Conservation (phyloP, 2,888 invertebrate species). For the Heteropelma amictum region DNA sequence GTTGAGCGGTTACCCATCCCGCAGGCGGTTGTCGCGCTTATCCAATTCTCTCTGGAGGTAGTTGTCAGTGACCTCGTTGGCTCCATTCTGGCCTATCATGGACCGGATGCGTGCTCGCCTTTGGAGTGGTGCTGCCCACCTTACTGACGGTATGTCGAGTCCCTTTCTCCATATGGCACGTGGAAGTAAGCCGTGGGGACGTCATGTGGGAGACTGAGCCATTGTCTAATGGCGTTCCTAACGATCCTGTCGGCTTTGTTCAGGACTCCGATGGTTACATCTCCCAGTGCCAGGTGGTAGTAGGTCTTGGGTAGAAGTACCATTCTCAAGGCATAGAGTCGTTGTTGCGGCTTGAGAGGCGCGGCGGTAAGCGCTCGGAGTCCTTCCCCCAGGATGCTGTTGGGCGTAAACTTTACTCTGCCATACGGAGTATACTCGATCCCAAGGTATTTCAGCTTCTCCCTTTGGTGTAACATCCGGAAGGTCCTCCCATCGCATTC, state of each 20-base stretch:
- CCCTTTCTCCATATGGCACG: background rate
- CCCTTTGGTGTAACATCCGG: conserved; percentile 20
- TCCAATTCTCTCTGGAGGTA: background rate
- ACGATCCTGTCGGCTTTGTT: background rate
- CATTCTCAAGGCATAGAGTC: background rate
- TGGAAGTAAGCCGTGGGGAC: background rate
- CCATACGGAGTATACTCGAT: conserved; percentile 48
- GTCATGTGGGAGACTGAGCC: background rate
- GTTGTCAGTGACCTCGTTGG: background rate
- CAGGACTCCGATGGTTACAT: background rate
- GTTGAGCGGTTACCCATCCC: background rate
- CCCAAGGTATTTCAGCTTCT: conserved; percentile 49
- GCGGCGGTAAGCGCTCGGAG: background rate
- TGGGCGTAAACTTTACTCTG: background rate
- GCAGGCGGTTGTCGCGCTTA: background rate
- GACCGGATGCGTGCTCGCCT: background rate
- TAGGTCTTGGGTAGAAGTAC: background rate
- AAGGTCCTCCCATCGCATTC: background rate
- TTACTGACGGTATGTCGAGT: background rate
- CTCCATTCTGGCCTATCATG: background rate
- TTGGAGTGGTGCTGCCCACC: background rate
- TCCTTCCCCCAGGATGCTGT: background rate
- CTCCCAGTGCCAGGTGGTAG: background rate
- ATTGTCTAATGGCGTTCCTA: background rate
- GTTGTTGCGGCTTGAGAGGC: background rate